Base-by-base conservation (phyloP, 2,888 invertebrate genomes). In the Tigriopus californicus region DNA sequence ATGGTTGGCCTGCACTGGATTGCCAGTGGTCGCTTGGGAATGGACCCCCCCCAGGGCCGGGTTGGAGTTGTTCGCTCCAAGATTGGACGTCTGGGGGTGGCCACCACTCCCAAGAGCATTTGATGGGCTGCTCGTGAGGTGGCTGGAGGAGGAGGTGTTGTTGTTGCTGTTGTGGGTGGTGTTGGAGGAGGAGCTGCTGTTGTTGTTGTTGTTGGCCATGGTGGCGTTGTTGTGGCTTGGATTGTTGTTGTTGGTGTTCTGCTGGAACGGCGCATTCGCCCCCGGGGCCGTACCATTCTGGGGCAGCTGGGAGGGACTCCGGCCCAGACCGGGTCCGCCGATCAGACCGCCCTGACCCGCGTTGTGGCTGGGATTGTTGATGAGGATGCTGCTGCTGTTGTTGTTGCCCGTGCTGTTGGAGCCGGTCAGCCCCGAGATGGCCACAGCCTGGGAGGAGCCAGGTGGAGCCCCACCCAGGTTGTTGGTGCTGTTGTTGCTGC, bases 181-280 rank as follows among this genome's bases (percentile, higher is more conserved):
- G 61, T 44, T 60, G 58, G 41, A 61, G 56, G 22, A 15, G 33
- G 41, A 62, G 57, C 22, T 60, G 61, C 12, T 59, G 60, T 33
- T 62, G 63, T 2, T 63, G 62, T 25, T 64, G 65, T 62, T 65
- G 65, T 59, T 47, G 41, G 47, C 13, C 44, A 22, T 42, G 10
- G 42, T 10, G 54, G 40, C 3, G 5, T 33, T 40, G 41, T 54
- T 54, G 25, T n/a, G 41, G 15, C 15, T 33, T n/a, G 54, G 41
- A 13, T 44, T 44, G 44, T 44, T 44, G 44, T 44, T 44, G 44
- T n/a, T 18, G 44, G 4, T n/a, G 51, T 24, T n/a, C 18, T n/a
- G n/a, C 25, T 15, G 22, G 25, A 33, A 33, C 33, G 33, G 33
- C 33, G 15, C n/a, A n/a, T 18, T 15, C 51, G 25, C 51, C 25